These are phyloP conservation scores for Sinotaia quadrata DNA, from an alignment of 2,888 invertebrate genomes.

Conservation along the genomic window DNA sequence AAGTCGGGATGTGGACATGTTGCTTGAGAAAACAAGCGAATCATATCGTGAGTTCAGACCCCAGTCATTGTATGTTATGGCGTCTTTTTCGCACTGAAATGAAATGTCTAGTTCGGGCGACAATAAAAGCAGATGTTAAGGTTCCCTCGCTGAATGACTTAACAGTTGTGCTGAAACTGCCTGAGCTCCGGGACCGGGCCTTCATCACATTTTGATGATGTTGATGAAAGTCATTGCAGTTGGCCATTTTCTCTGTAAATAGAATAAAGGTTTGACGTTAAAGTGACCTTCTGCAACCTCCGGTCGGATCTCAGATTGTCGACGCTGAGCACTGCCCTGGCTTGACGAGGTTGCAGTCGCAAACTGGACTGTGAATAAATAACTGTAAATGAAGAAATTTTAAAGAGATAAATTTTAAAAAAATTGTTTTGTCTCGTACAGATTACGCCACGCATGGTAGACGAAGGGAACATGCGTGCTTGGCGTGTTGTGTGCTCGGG, in stretches of 20 bases:
- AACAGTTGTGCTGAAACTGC: neutral
- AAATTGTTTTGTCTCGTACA: no score
- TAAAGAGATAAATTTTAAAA: no score
- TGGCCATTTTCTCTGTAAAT: slow-evolving; percentile 1
- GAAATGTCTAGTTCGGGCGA: slow-evolving; percentile 27
- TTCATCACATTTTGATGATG: slow-evolving; percentile 25
- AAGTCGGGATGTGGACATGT: no score
- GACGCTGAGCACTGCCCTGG: no score
- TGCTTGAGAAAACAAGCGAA: slow-evolving; percentile 34
- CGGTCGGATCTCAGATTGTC: no score
- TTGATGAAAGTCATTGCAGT: slow-evolving; percentile 20
- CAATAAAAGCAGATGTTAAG: slow-evolving; percentile 26
- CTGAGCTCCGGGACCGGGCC: neutral
- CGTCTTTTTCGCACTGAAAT: slow-evolving; percentile 30
- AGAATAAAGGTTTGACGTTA: neutral
- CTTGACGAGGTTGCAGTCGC: no score
- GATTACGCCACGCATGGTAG: no score
- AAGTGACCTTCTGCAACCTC: neutral
- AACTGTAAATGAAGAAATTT: no score
- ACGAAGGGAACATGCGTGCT: no score
- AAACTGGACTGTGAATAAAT: no score
- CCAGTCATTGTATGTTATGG: slow-evolving; percentile 30
- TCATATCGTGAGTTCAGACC: slow-evolving; percentile 30
- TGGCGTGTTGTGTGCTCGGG: no score
- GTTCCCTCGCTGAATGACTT: slow-evolving; percentile 7